Base-by-base conservation (phyloP, 2,797 vertebrate species). In the Melanotaenia parkinsoni region DNA sequence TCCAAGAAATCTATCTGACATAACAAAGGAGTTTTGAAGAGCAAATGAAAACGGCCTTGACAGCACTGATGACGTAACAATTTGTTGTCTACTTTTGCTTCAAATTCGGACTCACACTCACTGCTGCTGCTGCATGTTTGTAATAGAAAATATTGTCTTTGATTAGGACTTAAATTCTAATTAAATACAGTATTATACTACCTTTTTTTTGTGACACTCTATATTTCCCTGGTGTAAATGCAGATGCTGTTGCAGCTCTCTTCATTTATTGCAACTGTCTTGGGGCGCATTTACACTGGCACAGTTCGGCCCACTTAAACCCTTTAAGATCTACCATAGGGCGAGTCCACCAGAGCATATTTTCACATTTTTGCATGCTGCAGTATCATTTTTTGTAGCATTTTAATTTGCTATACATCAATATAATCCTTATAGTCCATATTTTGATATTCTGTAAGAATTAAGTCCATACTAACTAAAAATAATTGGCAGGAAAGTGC, bases 1-100 rank as follows among this genome's bases (percentile, higher is more conserved):
- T 93, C 93, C 93, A 94, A 88, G 69, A 91, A 91, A 89, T 90
- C 80, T 83, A 89, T 89, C 85, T 86, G 91, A 94, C 90, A 89
- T 91, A 89, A 89, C 84, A 92, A 90, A 93, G 86, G 88, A 88
- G 72, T 87, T 93, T 86, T 91, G 88, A 93, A 93, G 91, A 92
- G 86, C 90, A 92, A 86, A 86, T 47, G 80, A 79, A 80, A 86
- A 85, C 57, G 51, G 76, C 76, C 78, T 86, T 86, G 77, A 85
- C 70, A 71, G 38, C 81, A 76, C 35, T 78, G 74, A 88, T 84
- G 87, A 77, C 69, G 60, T 68, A 80, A 79, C 83, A 88, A 84
- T 74, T 74, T 72, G 71, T 58, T 32, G 32, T 59, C 58, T 22
- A 2, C 71, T 74, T 75, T 72, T 62, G 47, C n/a, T 43, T 58